Base-by-base conservation (phyloP, 1,140 invertebrate species). In the Hypsibius dujardini region DNA sequence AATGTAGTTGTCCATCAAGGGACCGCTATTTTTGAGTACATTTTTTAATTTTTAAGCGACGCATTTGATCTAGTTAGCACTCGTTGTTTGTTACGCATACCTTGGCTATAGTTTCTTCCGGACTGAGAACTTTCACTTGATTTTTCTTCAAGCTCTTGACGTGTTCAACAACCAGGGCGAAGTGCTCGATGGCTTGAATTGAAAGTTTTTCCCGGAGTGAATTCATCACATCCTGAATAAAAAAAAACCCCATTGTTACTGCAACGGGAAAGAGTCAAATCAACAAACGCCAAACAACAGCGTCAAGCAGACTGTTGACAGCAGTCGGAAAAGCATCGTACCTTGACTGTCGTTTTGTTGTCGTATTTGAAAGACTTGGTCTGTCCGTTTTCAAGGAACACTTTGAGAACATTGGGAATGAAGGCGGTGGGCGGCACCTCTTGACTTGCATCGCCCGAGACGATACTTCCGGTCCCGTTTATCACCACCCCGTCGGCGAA, bases 361-460 rank as follows among this genome's bases (percentile, higher is more conserved):
- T 95, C 90, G 78, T 95, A 95, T 78, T 93, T 93, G 79, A 95
- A 95, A n/a, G 90, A 92, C 79, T 93, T 93, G 1, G 91, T 94
- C 80, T 94, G 91, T 1, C 91, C 90, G 78, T 94, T 95, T 80
- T 95, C 92, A 46, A 94, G 81, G 77, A 92, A 94, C 40, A 86
- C 84, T 81, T 93, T 92, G 46, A 94, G 83, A 7, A 94, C 90
- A 80, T 92, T 93, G 12, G 90, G 90, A 86, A 93, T 90, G 47
- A 90, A 88, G 15, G 90, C 69, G 71, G 28, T 74, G 71, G 7
- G 76, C 72, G 46, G 70, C 3, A 42, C 75, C 73, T 42, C 74
- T 60, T 47, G 77, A 76, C 40, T 73, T 72, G 71, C 77, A 76
- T 40, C 76, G 75, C 46, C 77, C 75, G 69, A 71, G 72, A 46